These are phyloP conservation scores for Callospermophilus lateralis DNA, from an alignment of 2,113 vertebrate species.

Conservation along the genomic window DNA sequence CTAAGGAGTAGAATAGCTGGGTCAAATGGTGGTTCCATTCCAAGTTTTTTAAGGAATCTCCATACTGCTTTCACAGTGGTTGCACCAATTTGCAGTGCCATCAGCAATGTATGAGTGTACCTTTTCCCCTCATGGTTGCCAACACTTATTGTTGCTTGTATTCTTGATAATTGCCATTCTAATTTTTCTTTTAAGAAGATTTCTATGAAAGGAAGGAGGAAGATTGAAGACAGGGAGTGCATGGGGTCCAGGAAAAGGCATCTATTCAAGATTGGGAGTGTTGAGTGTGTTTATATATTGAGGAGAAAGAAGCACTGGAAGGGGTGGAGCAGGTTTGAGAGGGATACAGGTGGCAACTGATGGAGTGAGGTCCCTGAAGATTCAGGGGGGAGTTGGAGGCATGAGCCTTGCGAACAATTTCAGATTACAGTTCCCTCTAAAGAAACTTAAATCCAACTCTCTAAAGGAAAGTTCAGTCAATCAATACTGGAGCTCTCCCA, in stretches of 20 bases:
- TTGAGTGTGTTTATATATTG: background rate
- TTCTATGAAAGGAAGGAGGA: background rate
- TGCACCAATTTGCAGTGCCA: too few species aligned
- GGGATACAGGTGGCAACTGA: background rate
- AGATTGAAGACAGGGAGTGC: background rate
- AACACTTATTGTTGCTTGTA: too few species aligned
- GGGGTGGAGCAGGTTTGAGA: background rate
- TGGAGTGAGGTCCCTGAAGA: background rate
- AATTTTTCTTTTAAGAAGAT: background rate
- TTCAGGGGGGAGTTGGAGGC: background rate
- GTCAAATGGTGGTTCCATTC: too few species aligned
- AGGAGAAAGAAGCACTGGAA: background rate
- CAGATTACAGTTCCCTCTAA: background rate
- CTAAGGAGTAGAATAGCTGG: too few species aligned
- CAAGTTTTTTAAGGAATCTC: too few species aligned
- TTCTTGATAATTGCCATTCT: too few species aligned
- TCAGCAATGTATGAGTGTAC: too few species aligned
- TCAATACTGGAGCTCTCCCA: background rate
- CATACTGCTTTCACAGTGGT: too few species aligned
- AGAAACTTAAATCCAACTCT: background rate
- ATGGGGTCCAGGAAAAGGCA: background rate
- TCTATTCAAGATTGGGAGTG: background rate
- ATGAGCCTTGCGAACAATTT: background rate
- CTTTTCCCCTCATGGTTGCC: too few species aligned
- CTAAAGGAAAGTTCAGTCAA: background rate